Conservation (phyloP, 2,113 vertebrate genomes). For the Motacilla tschutschensis region DNA sequence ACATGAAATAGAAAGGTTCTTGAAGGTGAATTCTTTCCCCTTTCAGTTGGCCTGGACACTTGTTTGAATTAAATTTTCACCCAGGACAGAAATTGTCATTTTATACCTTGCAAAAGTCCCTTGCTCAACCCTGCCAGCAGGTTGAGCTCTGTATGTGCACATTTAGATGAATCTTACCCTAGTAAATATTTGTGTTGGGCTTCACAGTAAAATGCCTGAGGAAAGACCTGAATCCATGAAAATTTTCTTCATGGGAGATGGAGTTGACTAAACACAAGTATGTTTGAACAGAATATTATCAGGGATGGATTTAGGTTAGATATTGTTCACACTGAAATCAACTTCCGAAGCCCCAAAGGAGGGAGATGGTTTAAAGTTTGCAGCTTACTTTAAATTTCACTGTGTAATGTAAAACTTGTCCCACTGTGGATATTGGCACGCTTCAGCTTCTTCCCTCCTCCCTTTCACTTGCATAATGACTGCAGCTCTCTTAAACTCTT, state of each 20-base stretch:
- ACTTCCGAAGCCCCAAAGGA: neutral
- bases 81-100: neutral
- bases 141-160: neutral
- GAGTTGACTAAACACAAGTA: neutral
- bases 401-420: constrained; percentile 2
- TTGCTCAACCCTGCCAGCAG: neutral
- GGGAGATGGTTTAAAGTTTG: neutral
- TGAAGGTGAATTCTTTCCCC: neutral
- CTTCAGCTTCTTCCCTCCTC: neutral
- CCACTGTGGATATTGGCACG: neutral
- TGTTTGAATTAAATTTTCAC: neutral
- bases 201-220: neutral
- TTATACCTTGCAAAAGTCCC: neutral
- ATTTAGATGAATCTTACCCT: neutral
- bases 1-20: neutral
- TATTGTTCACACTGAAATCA: neutral
- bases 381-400: neutral
- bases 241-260: neutral
- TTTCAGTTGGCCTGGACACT: neutral
- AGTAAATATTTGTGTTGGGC: neutral
- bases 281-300: neutral
- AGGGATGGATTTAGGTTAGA: neutral
- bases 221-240: neutral
- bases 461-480: neutral
- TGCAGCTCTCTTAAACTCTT: neutral